Evolutionary conservation across 2,113 vertebrate genomes (phyloP).

Genomic region (Salvelinus alpinus): DNA sequence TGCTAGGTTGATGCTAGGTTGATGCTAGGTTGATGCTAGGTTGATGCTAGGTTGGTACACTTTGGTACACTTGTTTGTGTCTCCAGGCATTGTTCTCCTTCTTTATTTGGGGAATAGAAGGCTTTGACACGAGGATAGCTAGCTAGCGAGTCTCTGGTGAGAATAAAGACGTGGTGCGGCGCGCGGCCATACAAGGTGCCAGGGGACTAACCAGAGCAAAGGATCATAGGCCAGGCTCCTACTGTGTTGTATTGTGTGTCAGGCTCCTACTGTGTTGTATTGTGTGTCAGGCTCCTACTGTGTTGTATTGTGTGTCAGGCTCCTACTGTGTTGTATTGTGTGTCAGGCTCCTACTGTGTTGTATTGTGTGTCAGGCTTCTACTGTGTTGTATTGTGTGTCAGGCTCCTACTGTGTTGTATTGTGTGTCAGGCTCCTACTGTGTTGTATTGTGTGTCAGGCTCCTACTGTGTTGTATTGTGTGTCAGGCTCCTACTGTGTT

Average conservation of each 20-base stretch:
- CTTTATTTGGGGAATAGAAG: slow-evolving; percentile 19
- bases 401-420: slow-evolving; percentile 46
- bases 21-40: no score
- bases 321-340: not conserved
- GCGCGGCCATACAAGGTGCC: slow-evolving; percentile 64
- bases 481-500: no score
- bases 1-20: no score
- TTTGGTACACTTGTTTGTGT: slow-evolving; percentile 46
- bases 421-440: no score
- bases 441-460: slow-evolving; percentile 37
- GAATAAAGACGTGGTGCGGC: slow-evolving; percentile 43
- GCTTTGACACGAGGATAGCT: slow-evolving; percentile 61
- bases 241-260: slow-evolving; percentile 35
- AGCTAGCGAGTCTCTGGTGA: slow-evolving; percentile 42
- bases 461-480: slow-evolving; percentile 33
- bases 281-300: slow-evolving; percentile 53
- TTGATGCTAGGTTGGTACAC: no score
- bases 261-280: not conserved
- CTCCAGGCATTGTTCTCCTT: slow-evolving; percentile 49
- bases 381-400: slow-evolving; percentile 16
- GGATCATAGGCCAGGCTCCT: slow-evolving; percentile 70
- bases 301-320: not conserved
- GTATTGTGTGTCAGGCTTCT: not conserved
- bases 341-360: slow-evolving; percentile 53
- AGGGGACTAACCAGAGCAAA: slow-evolving; percentile 64